Evolutionary conservation across 2,888 invertebrate species (phyloP), one percentile per base, ranked within the genome.

Genomic region (Drosophila crucigera): DNA sequence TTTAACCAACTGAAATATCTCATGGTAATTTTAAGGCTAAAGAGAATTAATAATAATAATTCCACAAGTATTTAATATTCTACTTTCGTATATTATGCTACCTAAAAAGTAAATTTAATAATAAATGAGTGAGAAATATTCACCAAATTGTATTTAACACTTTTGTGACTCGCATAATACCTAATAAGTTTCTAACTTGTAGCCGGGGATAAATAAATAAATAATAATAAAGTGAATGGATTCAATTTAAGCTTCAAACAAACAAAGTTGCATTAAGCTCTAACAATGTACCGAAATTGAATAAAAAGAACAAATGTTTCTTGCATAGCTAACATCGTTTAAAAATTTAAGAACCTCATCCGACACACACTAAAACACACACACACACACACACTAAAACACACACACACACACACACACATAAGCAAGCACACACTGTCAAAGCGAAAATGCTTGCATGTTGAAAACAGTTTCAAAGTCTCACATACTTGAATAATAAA

Each of bases 401-500:
- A 19, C 41, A 3, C 11, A 22, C 11, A 22, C 70, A 54, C 43
- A 64, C 68, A 61, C 65, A 63, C 56, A 47, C 60, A 61, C 55
- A 58, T 43, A 35, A 25, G 31, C 14, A 14, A 9, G 19, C 11
- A n/a, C 16, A 41, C 39, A 56, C 50, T 61, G 61, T 68, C 72
- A 53, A 64, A 58, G 33, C 53, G 31, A 52, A 75, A 65, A 56
- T 69, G 67, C 53, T 28, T 28, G 61, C 65, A 71, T 63, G 73
- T 41, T 55, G 74, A 60, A 70, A 70, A 64, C 76, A 72, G 60
- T 71, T 75, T 50, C 60, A 68, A 71, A 75, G 75, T 71, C 78
- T 79, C 79, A 69, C 63, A 78, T 56, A 56, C 72, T 76, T 68
- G 80, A 55, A 71, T 72, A 78, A 88, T 91, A 91, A 91, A 90